Conservation (phyloP, 2,888 invertebrate species). For the Ecliptopera silaceata region DNA sequence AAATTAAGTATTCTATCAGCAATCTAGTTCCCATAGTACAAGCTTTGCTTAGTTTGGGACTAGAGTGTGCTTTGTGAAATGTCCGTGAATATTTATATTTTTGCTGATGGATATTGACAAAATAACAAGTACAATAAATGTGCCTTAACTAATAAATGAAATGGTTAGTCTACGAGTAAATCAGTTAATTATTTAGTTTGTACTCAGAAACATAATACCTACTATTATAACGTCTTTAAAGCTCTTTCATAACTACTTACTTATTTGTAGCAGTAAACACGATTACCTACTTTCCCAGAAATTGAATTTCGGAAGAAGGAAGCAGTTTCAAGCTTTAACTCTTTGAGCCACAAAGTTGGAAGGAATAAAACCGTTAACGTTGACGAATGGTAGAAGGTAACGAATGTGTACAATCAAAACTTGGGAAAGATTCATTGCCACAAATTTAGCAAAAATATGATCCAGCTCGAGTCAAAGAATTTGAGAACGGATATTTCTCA, state of each 20-base stretch:
- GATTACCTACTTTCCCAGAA: constrained; percentile 7
- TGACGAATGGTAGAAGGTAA: constrained; percentile 71
- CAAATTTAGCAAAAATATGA: constrained; percentile 72
- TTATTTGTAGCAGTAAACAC: background rate
- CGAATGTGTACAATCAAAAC: constrained; percentile 79
- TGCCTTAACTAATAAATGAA: too few species aligned
- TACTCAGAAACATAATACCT: too few species aligned
- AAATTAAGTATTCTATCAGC: too few species aligned
- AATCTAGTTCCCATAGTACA: too few species aligned
- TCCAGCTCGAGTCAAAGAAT: constrained; percentile 58
- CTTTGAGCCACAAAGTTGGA: constrained; percentile 66
- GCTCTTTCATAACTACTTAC: background rate
- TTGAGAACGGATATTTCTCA: constrained; percentile 52
- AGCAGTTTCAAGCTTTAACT: constrained; percentile 57
- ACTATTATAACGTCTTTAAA: too few species aligned
- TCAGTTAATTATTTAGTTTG: too few species aligned
- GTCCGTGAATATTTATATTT: too few species aligned
- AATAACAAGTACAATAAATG: too few species aligned
- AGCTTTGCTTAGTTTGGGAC: too few species aligned
- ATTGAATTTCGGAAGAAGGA: constrained; percentile 45
- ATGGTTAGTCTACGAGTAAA: too few species aligned
- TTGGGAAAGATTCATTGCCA: constrained; percentile 75
- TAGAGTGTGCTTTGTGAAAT: too few species aligned
- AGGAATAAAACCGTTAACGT: constrained; percentile 61
- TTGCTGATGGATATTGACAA: too few species aligned